phyloP scores from a whole-genome alignment of 2,113 vertebrate genomes.

The Craseonycteris thonglongyai region DNA sequence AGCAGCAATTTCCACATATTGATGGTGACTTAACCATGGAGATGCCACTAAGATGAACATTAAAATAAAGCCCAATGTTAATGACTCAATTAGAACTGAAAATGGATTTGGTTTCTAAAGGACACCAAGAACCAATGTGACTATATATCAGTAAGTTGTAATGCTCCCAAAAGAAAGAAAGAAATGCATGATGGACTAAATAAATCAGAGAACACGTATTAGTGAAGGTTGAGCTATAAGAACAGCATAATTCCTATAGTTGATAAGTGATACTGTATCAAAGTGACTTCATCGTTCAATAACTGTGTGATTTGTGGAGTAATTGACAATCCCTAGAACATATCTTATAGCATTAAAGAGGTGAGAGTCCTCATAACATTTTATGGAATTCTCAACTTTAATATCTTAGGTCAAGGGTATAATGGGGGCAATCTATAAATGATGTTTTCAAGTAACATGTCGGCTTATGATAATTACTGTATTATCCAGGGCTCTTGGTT shows the following conservation, averaged over 20 bases:
- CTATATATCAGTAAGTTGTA: background rate
- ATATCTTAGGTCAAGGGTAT: background rate
- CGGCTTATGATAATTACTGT: background rate
- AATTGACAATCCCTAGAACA: background rate
- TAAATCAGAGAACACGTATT: background rate
- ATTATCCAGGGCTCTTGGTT: background rate
- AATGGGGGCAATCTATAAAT: background rate
- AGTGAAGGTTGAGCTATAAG: background rate
- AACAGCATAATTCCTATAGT: background rate
- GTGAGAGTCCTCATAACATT: background rate
- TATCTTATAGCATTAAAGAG: background rate
- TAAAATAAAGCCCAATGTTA: background rate
- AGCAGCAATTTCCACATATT: background rate
- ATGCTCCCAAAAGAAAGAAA: background rate
- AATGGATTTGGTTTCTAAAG: constrained; percentile 10
- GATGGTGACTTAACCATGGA: background rate
- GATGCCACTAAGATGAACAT: background rate
- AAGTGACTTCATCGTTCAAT: background rate
- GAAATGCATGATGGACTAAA: background rate
- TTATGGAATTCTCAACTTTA: background rate
- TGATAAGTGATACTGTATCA: background rate
- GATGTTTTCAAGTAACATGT: background rate
- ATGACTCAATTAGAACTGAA: background rate
- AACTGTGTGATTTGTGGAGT: background rate
- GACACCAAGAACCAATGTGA: background rate